Evolutionary conservation across 2,113 vertebrate species (phyloP), one percentile per base, ranked within the genome.

Genomic region (Pardalotus punctatus): DNA sequence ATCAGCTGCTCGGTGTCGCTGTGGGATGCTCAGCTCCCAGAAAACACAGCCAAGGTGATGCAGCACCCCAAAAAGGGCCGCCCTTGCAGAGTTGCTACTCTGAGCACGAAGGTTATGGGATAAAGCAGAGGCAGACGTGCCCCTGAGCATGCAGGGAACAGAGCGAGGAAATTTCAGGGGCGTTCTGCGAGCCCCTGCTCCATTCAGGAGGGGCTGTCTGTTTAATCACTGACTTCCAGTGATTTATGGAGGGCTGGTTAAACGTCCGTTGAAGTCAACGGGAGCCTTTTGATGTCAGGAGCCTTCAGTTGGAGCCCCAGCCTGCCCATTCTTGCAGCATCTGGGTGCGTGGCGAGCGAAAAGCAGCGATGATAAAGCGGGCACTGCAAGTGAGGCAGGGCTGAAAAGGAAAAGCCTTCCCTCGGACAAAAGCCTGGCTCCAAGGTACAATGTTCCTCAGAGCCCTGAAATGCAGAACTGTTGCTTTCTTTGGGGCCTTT

Each of bases 381-480:
- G 50, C 54, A 27, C 93, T 33, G 88, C n/a, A 53, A 81, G 87
- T 12, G 31, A 47, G 87, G 81, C 53, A 51, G 40, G 29, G 65
- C 84, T 79, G 92, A 64, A 56, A 91, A 81, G 47, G 64, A 82
- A 93, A 93, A 87, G 51, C 66, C 78, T 90, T 53, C 36, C 8
- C 38, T 64, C 3, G 42, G 69, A 96, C 90, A 93, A 94, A 96
- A 81, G 78, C 65, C 78, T 65, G 65, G 24, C 81, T 96, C 40
- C 23, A 21, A 94, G 87, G 90, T 79, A 14, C 92, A 25, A 1
- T 24, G 70, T 43, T 79, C 35, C 92, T 90, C 78, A 79, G 87
- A 93, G 90, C 81, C 94, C 78, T 42, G 78, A 85, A 87, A 91
- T 87, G 88, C 90, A 72, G 57, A 77, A 92, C 71, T 83, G 81